These are phyloP conservation scores for Clangula hyemalis DNA, from an alignment of 2,797 vertebrate genomes.

Conservation along the genomic window DNA sequence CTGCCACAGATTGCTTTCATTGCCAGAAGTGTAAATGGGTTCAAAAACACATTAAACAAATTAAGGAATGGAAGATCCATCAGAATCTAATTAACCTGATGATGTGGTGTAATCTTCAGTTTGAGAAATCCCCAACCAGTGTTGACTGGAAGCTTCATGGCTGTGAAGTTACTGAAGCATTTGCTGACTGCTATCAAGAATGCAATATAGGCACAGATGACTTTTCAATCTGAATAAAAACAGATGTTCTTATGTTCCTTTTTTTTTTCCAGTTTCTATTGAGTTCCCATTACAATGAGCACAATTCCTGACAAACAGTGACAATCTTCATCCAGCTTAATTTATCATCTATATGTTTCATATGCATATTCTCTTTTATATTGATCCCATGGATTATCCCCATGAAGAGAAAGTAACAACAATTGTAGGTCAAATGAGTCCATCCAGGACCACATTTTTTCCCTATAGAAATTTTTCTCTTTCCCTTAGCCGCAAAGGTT, in stretches of 20 bases:
- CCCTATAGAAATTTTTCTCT: background rate
- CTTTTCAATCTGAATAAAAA: background rate
- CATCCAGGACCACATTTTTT: background rate
- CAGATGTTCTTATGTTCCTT: background rate
- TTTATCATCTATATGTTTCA: background rate
- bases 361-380: background rate
- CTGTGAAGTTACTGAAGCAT: background rate
- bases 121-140: background rate
- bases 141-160: background rate
- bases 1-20: background rate
- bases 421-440: background rate
- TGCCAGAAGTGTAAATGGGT: conserved; percentile 37
- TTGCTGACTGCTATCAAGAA: background rate
- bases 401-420: background rate
- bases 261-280: background rate
- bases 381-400: background rate
- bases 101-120: conserved; percentile 6
- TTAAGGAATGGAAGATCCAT: conserved; percentile 10
- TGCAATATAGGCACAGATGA: background rate
- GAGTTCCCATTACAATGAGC: background rate
- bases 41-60: conserved; percentile 28
- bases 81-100: conserved; percentile 29
- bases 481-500: background rate
- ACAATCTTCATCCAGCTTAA: background rate
- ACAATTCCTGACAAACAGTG: background rate